Evolutionary conservation across 2,888 invertebrate species (phyloP).

Genomic region (Pecten maximus): DNA sequence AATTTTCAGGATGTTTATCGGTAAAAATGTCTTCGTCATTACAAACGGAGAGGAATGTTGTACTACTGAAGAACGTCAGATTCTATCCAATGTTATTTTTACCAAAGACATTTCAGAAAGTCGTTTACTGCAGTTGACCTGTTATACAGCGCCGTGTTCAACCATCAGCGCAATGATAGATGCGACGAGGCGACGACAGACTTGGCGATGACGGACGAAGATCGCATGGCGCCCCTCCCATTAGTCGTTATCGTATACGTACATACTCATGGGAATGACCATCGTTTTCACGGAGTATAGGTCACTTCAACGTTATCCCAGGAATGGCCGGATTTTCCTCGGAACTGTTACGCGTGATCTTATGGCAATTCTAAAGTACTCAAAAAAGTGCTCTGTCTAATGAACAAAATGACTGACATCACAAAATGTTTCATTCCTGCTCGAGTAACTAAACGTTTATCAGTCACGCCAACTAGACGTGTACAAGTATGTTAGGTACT

Average conservation of each 20-base stretch:
- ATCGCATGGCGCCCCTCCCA: constrained; percentile 11
- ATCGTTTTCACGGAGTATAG: background rate
- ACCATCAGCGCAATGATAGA: background rate
- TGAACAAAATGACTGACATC: background rate
- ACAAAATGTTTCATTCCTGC: too few species aligned
- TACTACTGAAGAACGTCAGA: background rate
- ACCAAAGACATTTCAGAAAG: constrained; percentile 22
- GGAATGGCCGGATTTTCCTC: background rate
- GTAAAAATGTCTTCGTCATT: too few species aligned
- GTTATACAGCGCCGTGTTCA: background rate
- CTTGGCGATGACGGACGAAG: background rate
- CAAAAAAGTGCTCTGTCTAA: background rate
- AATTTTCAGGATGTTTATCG: too few species aligned
- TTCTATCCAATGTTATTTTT: background rate
- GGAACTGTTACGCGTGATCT: background rate
- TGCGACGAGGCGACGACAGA: background rate
- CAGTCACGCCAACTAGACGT: too few species aligned
- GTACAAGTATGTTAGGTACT: too few species aligned
- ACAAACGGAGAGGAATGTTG: too few species aligned
- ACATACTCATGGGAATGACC: constrained; percentile 8
- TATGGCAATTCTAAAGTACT: background rate
- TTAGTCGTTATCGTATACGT: background rate
- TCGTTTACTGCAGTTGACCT: constrained; percentile 8
- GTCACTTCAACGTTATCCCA: background rate
- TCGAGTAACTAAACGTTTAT: too few species aligned